Percentiles rank a stretch among this genome's conserved stretches.
Conservation (phyloP, 2,797 vertebrate species). For the Acropternis orthonyx region DNA sequence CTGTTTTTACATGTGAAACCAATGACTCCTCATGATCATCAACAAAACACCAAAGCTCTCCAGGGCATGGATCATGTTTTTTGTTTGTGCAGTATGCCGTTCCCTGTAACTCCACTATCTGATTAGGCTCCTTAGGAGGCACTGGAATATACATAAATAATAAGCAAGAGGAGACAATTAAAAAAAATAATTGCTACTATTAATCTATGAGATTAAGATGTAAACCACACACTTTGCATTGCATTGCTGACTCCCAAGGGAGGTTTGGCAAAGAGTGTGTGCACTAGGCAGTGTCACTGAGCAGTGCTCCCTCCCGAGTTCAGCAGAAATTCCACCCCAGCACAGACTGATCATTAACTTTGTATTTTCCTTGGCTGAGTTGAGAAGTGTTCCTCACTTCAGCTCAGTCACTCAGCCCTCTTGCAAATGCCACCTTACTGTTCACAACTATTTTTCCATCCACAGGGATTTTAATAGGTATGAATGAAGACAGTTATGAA, state of each 20-base stretch:
- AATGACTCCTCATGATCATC: not conserved
- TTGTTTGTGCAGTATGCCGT: not conserved
- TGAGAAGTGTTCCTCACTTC: not conserved
- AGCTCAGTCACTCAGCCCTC: not conserved
- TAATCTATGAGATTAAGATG: constrained; percentile 58
- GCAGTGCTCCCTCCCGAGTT: not conserved
- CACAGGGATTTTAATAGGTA: not conserved
- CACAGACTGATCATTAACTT: not conserved
- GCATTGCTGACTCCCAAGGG: not conserved
- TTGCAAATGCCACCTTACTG: constrained; percentile 18
- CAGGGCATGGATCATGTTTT: not conserved
- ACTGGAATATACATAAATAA: constrained; percentile 60
- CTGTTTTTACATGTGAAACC: not conserved
- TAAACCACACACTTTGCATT: constrained; percentile 12
- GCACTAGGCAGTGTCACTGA: not conserved
- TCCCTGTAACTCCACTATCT: not conserved
- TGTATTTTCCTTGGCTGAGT: not conserved
- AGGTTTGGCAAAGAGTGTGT: not conserved
- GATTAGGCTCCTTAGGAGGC: constrained; percentile 57
- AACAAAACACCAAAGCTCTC: not conserved
- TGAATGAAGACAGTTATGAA: not conserved
- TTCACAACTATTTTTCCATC: constrained; percentile 11
- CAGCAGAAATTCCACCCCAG: not conserved
- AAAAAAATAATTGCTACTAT: constrained; percentile 47
- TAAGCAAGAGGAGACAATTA: constrained; percentile 42